A percentile compares a stretch with the other conserved stretches of the same genome.
Evolutionary conservation across 2,113 vertebrate genomes (phyloP).

Genomic region (Trematocara zebra): DNA sequence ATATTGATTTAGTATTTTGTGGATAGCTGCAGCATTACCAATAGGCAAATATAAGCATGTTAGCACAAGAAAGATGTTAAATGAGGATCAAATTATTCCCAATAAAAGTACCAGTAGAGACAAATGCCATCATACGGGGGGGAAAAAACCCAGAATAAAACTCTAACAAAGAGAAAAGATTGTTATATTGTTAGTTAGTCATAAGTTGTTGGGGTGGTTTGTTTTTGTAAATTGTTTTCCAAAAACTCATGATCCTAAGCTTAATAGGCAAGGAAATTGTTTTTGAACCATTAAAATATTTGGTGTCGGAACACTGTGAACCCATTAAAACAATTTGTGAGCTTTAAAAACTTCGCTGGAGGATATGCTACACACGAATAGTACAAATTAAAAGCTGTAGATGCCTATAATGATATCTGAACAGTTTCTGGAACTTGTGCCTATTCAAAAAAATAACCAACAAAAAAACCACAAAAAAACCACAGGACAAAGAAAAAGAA

Average conservation of each 20-base stretch:
- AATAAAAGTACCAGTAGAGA: not conserved
- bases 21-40: not conserved
- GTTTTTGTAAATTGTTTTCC: not conserved
- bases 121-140: not conserved
- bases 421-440: not conserved
- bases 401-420: not conserved
- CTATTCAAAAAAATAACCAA: not conserved
- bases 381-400: not conserved
- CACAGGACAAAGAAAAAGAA: not conserved
- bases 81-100: not conserved
- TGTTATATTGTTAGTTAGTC: not conserved
- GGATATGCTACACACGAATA: not conserved
- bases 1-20: not conserved
- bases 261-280: not conserved
- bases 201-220: not conserved
- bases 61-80: not conserved
- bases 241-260: not conserved
- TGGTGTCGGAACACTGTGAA: not conserved
- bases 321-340: not conserved
- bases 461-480: accelerated
- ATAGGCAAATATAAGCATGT: not conserved
- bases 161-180: not conserved
- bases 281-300: not conserved
- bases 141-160: accelerated
- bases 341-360: not conserved